These are phyloP conservation scores for Bovichtus diacanthus DNA, from an alignment of 2,797 vertebrate species.

Conservation along the genomic window DNA sequence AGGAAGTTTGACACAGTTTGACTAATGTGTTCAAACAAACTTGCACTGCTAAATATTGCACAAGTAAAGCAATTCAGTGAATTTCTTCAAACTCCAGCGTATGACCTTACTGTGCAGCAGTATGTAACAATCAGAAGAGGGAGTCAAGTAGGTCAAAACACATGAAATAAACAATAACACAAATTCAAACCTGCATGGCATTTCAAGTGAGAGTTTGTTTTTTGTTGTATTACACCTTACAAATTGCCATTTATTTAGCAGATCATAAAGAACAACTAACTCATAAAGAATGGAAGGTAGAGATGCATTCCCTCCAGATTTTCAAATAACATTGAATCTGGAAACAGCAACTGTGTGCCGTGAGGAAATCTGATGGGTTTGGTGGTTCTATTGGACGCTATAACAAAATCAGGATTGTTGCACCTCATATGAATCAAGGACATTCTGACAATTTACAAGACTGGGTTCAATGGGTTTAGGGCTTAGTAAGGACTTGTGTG, in stretches of 20 bases:
- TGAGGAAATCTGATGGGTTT: neutral
- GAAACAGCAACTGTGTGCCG: neutral
- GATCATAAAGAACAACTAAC: neutral
- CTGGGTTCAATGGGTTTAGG: neutral
- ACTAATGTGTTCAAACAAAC: slow-evolving; percentile 20
- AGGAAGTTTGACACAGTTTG: slow-evolving; percentile 11
- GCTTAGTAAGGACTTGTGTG: neutral
- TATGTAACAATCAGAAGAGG: neutral
- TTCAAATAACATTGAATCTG: neutral
- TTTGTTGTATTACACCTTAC: slow-evolving; percentile 11
- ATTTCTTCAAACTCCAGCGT: slow-evolving; percentile 11
- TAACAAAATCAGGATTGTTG: neutral
- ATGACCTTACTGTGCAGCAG: neutral
- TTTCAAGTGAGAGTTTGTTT: neutral
- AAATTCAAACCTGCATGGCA: slow-evolving; percentile 8
- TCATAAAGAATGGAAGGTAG: neutral
- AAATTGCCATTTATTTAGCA: neutral
- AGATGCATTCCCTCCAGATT: neutral
- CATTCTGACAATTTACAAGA: slow-evolving; percentile 15
- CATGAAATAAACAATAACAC: neutral
- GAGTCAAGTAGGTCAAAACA: neutral
- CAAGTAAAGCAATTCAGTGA: slow-evolving; percentile 16
- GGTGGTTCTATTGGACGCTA: neutral
- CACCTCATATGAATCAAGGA: neutral
- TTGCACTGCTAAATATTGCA: slow-evolving; percentile 27